Evolutionary conservation across 92 coral and sea anemone genomes (phyloP), one percentile per base, ranked within the genome.

Genomic region (Parazoanthus darwini): DNA sequence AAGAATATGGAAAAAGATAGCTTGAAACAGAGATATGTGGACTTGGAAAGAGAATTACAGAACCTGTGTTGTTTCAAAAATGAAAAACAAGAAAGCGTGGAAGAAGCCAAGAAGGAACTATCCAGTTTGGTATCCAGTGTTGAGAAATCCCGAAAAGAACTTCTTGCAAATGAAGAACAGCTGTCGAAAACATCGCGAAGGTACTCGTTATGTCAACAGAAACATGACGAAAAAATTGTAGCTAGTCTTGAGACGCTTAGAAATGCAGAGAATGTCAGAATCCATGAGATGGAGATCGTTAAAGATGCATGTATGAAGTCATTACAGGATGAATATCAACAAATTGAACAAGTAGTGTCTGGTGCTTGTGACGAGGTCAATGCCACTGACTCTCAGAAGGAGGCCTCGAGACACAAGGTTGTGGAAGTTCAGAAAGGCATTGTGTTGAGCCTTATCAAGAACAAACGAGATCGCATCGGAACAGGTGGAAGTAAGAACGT

Each of bases 221-320:
- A 86, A 29, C 98, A 94, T 82, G 94, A 91, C 0, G 96, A 95
- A 23, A 92, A 94, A 74, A 86, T 95, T 37, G 96, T 93, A 18
- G 70, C 90, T 46, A 90, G 92, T 88, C 85, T 97, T 85, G 95
- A 94, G 42, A 88, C 83, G 72, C 88, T 97, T 18, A 91, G 75
- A 42, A 89, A 88, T 43, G 94, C 92, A 63, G 93, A 94, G 25
- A 94, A 86, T 10, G 81, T 88, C 36, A 91, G 92, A 48, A 81
- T 97, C 10, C 89, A 78, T 2, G 91, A 81, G 72, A 88, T 95
- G 23, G 96, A 92, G 63, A 85, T 74, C 58, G 98, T 95, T 50
- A 86, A 92, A 36, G 97, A 95, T 44, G 90, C 82, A 44, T 92
- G 91, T 76, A 75, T 85, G 65, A 81, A 88, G 13, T 71, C 93